Base-by-base conservation (phyloP, 2,888 invertebrate genomes). In the Oxytorus armatus region DNA sequence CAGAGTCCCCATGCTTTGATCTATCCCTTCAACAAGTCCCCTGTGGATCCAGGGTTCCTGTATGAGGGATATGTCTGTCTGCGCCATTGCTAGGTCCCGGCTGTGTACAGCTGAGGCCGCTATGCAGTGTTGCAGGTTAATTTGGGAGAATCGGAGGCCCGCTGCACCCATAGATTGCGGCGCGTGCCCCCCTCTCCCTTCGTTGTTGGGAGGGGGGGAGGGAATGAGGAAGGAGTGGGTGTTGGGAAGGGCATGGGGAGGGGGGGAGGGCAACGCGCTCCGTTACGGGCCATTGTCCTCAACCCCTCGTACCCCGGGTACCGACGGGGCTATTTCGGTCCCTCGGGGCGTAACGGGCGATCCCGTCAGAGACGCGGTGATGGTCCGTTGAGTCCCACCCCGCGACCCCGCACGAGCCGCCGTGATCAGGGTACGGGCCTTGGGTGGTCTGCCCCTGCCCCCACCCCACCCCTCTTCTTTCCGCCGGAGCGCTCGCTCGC, bases 71-170 rank as follows among this genome's bases (percentile, higher is more conserved):
- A 76, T 42, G 70, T 73, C 51, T 59, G 66, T 75, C 10, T 79
- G 66, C 79, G 21, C 33, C 61, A 25, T 16, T 33, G 74, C 69
- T 2, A 75, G 75, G 55, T 59, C 72, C 1, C 42, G 51, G 42
- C 77, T 61, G 0, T 55, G 29, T 0, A 79, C 1, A 36, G 77
- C 77, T 16, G 79, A 25, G 44, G 74, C 77, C 69, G 77, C 77
- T 11, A 57, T 77, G 66, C 68, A 74, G 16, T 82, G 80, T 18
- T 75, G 72, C 73, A 80, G 14, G 72, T 80, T 72, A 0, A 55
- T 76, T 10, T 78, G 80, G 16, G 79, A 63, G 59, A 78, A 57
- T 3, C 1, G 42, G 39, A 18, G 39, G n/a, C 39, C 23, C 5
- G 18, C 74, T 2, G 53, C 29, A 53, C 8, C 0, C 4, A 21